Conservation (phyloP, 2,113 vertebrate species). For the Chaetops frenatus region DNA sequence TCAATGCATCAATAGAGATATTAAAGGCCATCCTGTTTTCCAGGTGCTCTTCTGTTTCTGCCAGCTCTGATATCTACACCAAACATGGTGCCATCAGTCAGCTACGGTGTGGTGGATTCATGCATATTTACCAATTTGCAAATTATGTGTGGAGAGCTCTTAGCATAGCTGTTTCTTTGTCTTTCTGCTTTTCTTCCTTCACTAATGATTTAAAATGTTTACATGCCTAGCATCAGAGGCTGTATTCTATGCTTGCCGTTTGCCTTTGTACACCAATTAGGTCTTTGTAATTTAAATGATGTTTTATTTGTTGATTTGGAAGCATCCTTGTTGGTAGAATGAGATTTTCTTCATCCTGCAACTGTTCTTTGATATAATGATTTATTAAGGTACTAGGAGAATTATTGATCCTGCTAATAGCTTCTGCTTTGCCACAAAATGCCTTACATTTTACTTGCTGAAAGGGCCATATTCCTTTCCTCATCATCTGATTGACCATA, state of each 20-base stretch:
- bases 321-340: slow-evolving; percentile 53
- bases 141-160: slow-evolving; percentile 38
- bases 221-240: slow-evolving; percentile 42
- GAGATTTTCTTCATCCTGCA: slow-evolving; percentile 66
- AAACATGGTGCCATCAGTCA: slow-evolving; percentile 22
- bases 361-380: slow-evolving; percentile 78
- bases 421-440: slow-evolving; percentile 72
- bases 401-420: slow-evolving; percentile 82
- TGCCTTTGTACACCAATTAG: slow-evolving; percentile 67
- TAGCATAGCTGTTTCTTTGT: slow-evolving; percentile 51
- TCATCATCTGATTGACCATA: slow-evolving; percentile 75
- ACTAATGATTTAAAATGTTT: slow-evolving; percentile 64
- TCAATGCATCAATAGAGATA: not conserved
- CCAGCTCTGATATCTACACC: not conserved
- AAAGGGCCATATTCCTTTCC: slow-evolving; percentile 71
- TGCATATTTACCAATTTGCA: slow-evolving; percentile 67
- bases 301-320: slow-evolving; percentile 68
- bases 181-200: slow-evolving; percentile 62
- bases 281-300: slow-evolving; percentile 70
- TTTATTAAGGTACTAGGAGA: slow-evolving; percentile 77
- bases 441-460: slow-evolving; percentile 74
- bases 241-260: slow-evolving; percentile 50
- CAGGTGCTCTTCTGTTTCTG: not conserved
- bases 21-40: not conserved
- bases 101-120: not conserved